phyloP scores from a whole-genome alignment of 2,797 vertebrate species.

The Etheostoma nigrum region DNA sequence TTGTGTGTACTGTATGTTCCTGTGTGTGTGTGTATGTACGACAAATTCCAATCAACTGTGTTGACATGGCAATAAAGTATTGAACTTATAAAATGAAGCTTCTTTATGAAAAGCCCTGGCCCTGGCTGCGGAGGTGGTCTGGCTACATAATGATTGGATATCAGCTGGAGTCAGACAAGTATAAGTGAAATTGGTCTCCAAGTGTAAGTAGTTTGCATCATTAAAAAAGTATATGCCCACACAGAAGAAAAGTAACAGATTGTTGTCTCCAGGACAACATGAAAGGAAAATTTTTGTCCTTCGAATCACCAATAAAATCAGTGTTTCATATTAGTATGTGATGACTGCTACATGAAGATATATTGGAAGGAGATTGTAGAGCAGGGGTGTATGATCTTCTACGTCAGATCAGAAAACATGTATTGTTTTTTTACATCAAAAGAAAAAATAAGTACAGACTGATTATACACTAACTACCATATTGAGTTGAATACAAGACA shows the following conservation, averaged over 20 bases:
- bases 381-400: conserved; percentile 21
- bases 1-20: no score
- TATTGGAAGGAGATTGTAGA: background rate
- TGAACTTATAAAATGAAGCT: conserved; percentile 17
- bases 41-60: no score
- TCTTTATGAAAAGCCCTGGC: conserved; percentile 6
- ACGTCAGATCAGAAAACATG: no score
- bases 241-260: conserved; percentile 6
- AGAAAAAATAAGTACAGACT: no score
- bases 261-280: conserved; percentile 10
- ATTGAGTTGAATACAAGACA: no score
- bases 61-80: no score
- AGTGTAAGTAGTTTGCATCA: conserved; percentile 33
- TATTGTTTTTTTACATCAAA: no score
- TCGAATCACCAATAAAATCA: background rate
- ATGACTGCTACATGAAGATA: background rate
- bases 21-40: no score
- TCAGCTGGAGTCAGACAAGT: conserved; percentile 15
- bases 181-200: background rate
- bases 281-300: background rate
- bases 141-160: conserved; percentile 26
- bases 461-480: no score
- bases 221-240: conserved; percentile 22
- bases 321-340: background rate
- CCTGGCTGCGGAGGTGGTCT: conserved; percentile 31